These are phyloP conservation scores for Aelia acuminata DNA, from an alignment of 2,888 invertebrate genomes.

Conservation along the genomic window DNA sequence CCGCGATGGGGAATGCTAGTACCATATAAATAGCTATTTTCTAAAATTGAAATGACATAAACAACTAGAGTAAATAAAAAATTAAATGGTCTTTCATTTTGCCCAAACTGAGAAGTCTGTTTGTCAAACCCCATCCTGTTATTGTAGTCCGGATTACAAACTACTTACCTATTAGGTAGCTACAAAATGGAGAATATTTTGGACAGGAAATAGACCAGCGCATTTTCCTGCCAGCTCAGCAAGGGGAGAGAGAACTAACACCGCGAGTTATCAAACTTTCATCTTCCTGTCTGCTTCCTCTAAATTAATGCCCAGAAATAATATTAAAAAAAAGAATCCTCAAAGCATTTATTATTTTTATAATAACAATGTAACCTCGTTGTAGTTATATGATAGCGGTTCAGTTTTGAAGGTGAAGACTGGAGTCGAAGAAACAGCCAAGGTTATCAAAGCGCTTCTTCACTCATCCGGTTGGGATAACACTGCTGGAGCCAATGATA, in stretches of 20 bases:
- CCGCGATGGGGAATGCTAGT: no score
- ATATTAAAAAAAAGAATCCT: background rate
- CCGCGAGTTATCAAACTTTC: constrained; percentile 3
- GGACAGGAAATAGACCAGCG: constrained; percentile 19
- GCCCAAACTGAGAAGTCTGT: background rate
- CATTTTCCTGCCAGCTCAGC: constrained; percentile 10
- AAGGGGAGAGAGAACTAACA: background rate
- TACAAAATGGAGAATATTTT: background rate
- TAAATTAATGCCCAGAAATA: background rate
- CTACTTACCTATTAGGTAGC: background rate
- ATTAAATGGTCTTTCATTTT: background rate
- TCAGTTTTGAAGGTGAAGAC: background rate
- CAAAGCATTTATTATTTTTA: no score
- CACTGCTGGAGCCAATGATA: background rate
- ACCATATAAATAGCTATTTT: no score
- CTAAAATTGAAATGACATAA: no score
- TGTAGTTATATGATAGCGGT: background rate
- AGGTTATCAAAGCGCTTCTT: background rate
- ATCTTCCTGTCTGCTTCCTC: background rate
- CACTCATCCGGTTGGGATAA: background rate
- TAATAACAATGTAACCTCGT: background rate
- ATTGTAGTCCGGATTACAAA: background rate
- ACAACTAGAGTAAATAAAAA: background rate
- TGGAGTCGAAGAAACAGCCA: background rate
- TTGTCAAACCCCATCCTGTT: background rate